Percentiles rank a stretch among this genome's conserved stretches.
Evolutionary conservation across 2,113 vertebrate species (phyloP).

Genomic region (Peromyscus polionotus): DNA sequence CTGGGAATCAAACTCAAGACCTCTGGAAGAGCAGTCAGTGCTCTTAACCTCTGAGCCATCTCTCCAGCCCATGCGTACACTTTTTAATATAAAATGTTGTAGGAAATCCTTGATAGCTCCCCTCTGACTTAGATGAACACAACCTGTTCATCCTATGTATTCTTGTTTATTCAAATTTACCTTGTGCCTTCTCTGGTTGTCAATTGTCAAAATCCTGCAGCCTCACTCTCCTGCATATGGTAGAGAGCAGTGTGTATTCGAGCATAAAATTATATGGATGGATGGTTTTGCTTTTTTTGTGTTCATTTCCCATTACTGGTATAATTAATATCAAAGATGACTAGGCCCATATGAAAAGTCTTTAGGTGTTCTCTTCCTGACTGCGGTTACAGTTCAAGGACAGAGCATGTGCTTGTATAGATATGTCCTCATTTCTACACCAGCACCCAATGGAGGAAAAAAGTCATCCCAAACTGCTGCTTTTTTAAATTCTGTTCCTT

Average conservation of each 20-base stretch:
- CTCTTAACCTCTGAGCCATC: no score
- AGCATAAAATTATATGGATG: conserved; percentile 34
- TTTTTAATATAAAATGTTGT: conserved; percentile 9
- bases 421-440: background rate
- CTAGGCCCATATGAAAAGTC: conserved; percentile 7
- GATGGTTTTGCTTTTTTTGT: conserved; percentile 60
- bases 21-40: no score
- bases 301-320: conserved; percentile 44
- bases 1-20: no score
- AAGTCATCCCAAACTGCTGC: background rate
- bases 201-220: background rate
- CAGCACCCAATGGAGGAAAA: background rate
- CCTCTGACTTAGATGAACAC: background rate
- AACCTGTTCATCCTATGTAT: conserved; percentile 3
- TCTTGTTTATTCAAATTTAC: conserved; percentile 46
- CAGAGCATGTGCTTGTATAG: background rate
- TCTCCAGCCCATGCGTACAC: no score
- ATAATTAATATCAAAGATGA: conserved; percentile 26
- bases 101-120: conserved; percentile 16
- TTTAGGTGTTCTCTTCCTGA: conserved; percentile 10
- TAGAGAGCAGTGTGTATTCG: conserved; percentile 37
- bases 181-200: background rate
- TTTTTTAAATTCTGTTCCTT: conserved; percentile 12
- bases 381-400: background rate
- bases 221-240: background rate